A percentile compares a stretch with the other conserved stretches of the same genome.
These are phyloP conservation scores for Piprites chloris DNA, from an alignment of 2,113 vertebrate species.

Conservation along the genomic window DNA sequence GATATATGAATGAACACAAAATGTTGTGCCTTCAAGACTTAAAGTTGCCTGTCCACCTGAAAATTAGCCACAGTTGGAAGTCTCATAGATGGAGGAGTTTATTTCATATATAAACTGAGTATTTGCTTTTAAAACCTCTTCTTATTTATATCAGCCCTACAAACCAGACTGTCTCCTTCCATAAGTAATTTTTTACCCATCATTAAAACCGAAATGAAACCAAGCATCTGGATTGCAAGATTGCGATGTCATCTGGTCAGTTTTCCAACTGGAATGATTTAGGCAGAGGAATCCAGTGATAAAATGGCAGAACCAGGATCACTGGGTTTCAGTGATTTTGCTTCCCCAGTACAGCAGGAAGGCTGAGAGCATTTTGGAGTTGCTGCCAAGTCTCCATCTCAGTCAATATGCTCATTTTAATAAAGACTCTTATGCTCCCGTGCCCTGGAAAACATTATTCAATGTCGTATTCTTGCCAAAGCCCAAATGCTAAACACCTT, in stretches of 20 bases:
- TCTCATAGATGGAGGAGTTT: background rate
- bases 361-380: background rate
- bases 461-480: background rate
- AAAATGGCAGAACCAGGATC: background rate
- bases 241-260: background rate
- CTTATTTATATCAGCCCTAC: background rate
- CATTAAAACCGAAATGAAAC: background rate
- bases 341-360: background rate
- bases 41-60: background rate
- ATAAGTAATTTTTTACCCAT: background rate
- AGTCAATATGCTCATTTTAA: background rate
- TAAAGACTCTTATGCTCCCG: background rate
- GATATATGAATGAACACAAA: background rate
- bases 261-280: background rate
- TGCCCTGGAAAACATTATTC: background rate
- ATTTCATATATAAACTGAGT: background rate
- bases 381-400: background rate
- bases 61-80: background rate
- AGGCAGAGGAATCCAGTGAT: background rate
- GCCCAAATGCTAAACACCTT: background rate
- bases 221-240: background rate
- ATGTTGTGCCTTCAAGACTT: background rate
- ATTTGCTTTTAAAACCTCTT: background rate
- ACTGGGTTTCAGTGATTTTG: background rate
- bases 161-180: background rate